These are phyloP conservation scores for Enteromius anoplus DNA, from an alignment of 2,797 vertebrate genomes.

Conservation along the genomic window DNA sequence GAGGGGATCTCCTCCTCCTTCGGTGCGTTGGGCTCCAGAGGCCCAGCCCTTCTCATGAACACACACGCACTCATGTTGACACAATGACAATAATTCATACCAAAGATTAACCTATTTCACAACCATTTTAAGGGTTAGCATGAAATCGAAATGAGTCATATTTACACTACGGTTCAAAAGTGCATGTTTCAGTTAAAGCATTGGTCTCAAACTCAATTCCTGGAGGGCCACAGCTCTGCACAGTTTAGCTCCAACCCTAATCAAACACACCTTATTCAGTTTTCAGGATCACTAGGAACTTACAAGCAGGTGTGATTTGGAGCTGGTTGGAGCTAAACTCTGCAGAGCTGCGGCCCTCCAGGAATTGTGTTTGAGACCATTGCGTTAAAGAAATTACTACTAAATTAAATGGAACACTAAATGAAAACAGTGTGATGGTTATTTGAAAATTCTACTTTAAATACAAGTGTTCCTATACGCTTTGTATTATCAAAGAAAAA, in stretches of 20 bases:
- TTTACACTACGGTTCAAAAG: background rate
- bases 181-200: background rate
- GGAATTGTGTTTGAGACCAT: too few relatives aligned
- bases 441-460: background rate
- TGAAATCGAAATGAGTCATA: background rate
- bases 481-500: background rate
- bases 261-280: too few relatives aligned
- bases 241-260: too few relatives aligned
- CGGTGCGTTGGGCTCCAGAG: slow-evolving; percentile 81
- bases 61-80: slow-evolving; percentile 40
- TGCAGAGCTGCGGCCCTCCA: too few relatives aligned
- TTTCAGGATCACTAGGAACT: too few relatives aligned
- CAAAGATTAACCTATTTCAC: background rate
- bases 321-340: too few relatives aligned
- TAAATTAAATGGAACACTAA: background rate
- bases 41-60: slow-evolving; percentile 66
- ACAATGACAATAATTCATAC: slow-evolving; percentile 6
- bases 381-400: background rate
- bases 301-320: too few relatives aligned
- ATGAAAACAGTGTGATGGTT: background rate
- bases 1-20: slow-evolving; percentile 91
- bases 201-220: too few relatives aligned
- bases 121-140: background rate
- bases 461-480: background rate
- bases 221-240: too few relatives aligned